Evolutionary conservation across 2,888 invertebrate species (phyloP), one percentile per base, ranked within the genome.

Genomic region (Abscondita cerata): DNA sequence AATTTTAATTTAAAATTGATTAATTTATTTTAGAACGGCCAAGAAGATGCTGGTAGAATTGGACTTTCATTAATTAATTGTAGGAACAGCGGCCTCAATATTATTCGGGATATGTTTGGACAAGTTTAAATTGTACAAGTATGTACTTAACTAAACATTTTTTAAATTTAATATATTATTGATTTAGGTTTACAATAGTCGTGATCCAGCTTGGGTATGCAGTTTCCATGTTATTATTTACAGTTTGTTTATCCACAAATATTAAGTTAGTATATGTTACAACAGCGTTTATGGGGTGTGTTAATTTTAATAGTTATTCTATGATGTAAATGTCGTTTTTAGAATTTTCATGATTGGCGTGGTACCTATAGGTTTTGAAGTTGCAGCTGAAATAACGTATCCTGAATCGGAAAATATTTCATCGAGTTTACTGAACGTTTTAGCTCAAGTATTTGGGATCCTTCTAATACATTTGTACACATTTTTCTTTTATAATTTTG

Each of bases 31-130:
- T n/a, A n/a, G n/a, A n/a, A n/a, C n/a, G n/a, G n/a, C n/a, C n/a
- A n/a, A 73, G 84, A 87, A 71, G 91, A 93, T 73, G 93, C 92
- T 0, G 97, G 97, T 12, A 86, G 91, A 66, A 94, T 97, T 72
- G 97, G 97, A 0, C 81, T 97, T 46, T 87, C 92, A 52, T 91
- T 98, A 73, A 93, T 97, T 1, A n/a, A n/a, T 83, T 96, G n/a
- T 93, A 1, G 98, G 98, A 31, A 95, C 97, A 89, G 74, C 89
- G 2, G 98, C 98, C 1, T 94, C 96, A 0, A 89, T 98, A 4
- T 81, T 92, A 1, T 93, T 92, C 71, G 98, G 98, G n/a, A 82
- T 95, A 57, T 83, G 95, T 70, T 84, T 98, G 66, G 98, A 98
- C 82, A 94, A 90, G 83, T 96, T 95, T 1, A 95, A 95, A 76